Percentiles rank a stretch among this genome's conserved stretches.
These are phyloP conservation scores for Leptogaster cylindrica DNA, from an alignment of 2,888 invertebrate species.

Conservation along the genomic window DNA sequence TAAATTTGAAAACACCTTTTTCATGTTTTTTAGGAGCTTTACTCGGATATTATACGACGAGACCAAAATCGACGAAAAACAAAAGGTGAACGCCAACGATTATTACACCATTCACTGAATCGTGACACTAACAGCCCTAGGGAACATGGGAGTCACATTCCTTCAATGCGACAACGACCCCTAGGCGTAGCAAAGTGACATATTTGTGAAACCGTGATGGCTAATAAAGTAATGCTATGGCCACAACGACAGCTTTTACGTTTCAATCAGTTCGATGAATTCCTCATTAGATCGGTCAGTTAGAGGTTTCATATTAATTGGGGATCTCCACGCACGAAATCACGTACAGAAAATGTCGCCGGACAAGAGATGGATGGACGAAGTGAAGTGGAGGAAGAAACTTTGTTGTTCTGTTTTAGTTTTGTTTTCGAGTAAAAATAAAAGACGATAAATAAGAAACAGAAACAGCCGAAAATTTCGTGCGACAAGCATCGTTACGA, in stretches of 20 bases:
- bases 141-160: conserved; percentile 15
- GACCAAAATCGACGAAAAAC: neutral
- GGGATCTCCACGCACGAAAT: neutral
- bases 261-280: conserved; percentile 45
- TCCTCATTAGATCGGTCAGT: conserved; percentile 17
- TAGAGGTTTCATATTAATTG: conserved; percentile 25
- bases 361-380: neutral
- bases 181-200: too few relatives aligned
- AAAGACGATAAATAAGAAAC: too few relatives aligned
- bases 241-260: conserved; percentile 44
- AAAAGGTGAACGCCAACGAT: conserved; percentile 25
- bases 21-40: conserved; percentile 20
- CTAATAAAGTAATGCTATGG: conserved; percentile 43
- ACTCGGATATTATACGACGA: conserved; percentile 14
- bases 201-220: too few relatives aligned
- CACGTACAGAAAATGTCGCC: too few relatives aligned
- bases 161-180: too few relatives aligned
- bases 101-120: conserved; percentile 8
- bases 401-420: too few relatives aligned
- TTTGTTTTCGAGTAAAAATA: neutral
- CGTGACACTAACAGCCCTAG: conserved; percentile 14
- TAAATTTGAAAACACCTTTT: conserved; percentile 35
- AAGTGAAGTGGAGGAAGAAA: too few relatives aligned
- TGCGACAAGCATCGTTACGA: conserved; percentile 29
- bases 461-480: conserved; percentile 7